Percentiles rank a stretch among this genome's conserved stretches.
Conservation (phyloP, 2,113 vertebrate species). For the Lophotis ruficrista region DNA sequence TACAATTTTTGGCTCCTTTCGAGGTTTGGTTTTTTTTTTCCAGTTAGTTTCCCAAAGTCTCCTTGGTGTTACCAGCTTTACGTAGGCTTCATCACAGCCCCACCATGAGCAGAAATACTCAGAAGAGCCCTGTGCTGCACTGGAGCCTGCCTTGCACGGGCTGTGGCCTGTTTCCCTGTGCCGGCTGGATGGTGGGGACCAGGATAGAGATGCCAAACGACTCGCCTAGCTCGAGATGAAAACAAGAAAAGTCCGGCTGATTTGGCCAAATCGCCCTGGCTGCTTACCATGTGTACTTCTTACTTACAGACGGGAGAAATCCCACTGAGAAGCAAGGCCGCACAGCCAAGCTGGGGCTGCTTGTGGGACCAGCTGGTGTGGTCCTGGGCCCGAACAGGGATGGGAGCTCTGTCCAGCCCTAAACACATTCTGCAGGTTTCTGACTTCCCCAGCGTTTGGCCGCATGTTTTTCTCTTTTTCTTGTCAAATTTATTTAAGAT, state of each 20-base stretch:
- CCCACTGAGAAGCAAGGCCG: rapidly evolving
- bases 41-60: background rate
- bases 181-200: background rate
- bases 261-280: background rate
- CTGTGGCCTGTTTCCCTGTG: background rate
- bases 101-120: background rate
- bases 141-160: background rate
- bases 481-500: background rate
- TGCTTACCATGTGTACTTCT: background rate
- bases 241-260: background rate
- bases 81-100: background rate
- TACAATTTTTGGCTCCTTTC: background rate
- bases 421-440: rapidly evolving
- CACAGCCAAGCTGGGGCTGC: background rate
- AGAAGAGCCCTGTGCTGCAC: rapidly evolving
- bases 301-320: background rate
- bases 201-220: rapidly evolving
- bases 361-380: background rate
- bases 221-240: background rate
- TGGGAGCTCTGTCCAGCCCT: background rate
- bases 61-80: background rate
- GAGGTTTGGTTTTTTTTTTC: background rate
- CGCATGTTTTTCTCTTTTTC: background rate
- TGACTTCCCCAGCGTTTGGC: background rate
- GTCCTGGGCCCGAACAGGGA: background rate